A percentile compares a stretch with the other conserved stretches of the same genome.
Evolutionary conservation across 2,113 vertebrate genomes (phyloP).

Genomic region (Larimichthys polyactis): DNA sequence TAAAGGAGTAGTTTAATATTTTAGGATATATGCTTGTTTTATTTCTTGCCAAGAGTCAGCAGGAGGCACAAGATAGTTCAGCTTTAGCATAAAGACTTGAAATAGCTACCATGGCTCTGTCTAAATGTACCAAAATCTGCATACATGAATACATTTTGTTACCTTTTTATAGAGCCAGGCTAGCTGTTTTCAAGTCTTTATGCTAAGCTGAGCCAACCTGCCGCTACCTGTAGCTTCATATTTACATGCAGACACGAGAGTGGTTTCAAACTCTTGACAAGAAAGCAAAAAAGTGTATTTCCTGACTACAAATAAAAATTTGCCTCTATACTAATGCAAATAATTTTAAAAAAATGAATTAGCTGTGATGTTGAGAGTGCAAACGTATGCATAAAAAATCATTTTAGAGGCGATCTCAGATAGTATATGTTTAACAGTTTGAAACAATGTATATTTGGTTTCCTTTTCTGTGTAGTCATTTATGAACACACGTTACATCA

Average conservation of each 20-base stretch:
- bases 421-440: background rate
- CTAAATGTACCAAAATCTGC: background rate
- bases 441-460: slow-evolving; percentile 3
- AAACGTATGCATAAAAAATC: background rate
- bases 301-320: background rate
- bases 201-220: background rate
- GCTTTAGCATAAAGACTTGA: background rate
- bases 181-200: background rate
- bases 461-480: background rate
- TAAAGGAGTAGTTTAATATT: background rate
- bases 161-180: background rate
- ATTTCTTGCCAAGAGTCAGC: background rate
- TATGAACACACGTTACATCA: background rate
- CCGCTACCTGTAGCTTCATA: background rate
- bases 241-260: background rate
- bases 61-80: background rate
- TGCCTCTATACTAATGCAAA: background rate
- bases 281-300: background rate
- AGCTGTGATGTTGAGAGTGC: background rate
- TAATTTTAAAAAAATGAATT: background rate
- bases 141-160: background rate
- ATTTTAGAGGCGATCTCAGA: too few relatives aligned
- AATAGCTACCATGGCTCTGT: background rate
- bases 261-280: background rate
- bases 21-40: background rate